A percentile compares a stretch with the other conserved stretches of the same genome.
Evolutionary conservation across 2,797 vertebrate species (phyloP).

Genomic region (Argya squamiceps): DNA sequence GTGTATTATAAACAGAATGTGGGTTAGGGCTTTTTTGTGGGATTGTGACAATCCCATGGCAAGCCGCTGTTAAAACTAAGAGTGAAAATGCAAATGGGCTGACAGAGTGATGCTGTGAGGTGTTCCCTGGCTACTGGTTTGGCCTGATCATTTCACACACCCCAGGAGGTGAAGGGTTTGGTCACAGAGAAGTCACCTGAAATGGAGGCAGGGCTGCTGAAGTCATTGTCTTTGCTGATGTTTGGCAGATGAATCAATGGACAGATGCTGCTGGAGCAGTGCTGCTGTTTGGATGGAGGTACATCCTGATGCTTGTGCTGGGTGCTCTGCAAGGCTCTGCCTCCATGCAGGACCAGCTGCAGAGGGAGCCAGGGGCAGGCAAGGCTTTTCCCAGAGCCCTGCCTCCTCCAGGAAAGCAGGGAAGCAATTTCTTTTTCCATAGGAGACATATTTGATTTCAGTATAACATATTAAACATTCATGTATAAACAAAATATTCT

Average conservation of each 20-base stretch:
- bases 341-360: neutral
- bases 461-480: rapidly evolving
- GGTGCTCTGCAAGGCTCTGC: neutral
- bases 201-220: neutral
- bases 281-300: neutral
- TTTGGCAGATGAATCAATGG: neutral
- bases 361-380: neutral
- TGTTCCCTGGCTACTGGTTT: no score
- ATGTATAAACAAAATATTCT: rapidly evolving
- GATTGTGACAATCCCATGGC: no score
- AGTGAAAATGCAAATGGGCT: no score
- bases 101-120: no score
- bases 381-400: neutral
- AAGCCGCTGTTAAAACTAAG: no score
- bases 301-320: neutral
- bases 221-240: rapidly evolving
- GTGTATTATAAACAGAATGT: no score
- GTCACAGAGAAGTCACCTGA: neutral
- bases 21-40: no score
- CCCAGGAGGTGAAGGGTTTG: neutral
- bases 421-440: rapidly evolving
- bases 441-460: neutral
- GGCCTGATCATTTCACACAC: no score
- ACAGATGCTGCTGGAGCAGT: neutral
- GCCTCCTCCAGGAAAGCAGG: neutral